Base-by-base conservation (phyloP, 2,113 vertebrate genomes). In the Melanerpes aurifrons region DNA sequence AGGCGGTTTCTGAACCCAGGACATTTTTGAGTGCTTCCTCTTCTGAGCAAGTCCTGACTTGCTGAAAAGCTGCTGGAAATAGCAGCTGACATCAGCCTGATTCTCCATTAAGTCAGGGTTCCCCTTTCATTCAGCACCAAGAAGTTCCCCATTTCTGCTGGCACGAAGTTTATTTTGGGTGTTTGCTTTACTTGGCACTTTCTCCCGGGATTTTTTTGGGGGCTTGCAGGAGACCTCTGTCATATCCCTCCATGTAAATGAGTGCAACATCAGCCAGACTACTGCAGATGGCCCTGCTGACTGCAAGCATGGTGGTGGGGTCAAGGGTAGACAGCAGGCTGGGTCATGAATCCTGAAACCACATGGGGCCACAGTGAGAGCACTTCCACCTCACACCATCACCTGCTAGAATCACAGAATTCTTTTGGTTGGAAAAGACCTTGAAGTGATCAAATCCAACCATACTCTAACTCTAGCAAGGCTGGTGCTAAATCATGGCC, bases 141-240 rank as follows among this genome's bases (percentile, higher is more conserved):
- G 63, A 91, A 86, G 80, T 91, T 95, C 85, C 72, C 61, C n/a
- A 1, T 91, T 91, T 94, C 70, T 58, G 11, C 26, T 77, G 10
- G 37, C 47, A 57, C 13, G 0, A 2, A 8, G 29, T 37, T 28
- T 91, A 90, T 94, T 85, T 83, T 63, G 48, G 76, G 48, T 37
- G 21, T 29, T 91, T 86, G 31, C 54, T 87, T 93, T 57, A 63
- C 57, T 95, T 64, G 86, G 62, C 94, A 94, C 89, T 95, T 96
- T 94, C 91, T 91, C 76, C 54, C 31, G 85, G 69, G 45, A 21
- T 48, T 89, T 95, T 93, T 93, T 3, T 1, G 0, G 32, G 40
- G 47, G 43, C 4, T 56, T 50, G 14, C 20, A 68, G 84, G 56
- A 90, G 76, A 21, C 5, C 9, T 83, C n/a, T 35, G 1, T 66